These are phyloP conservation scores for Corythaixoides concolor DNA, from an alignment of 2,113 vertebrate species.

Conservation along the genomic window DNA sequence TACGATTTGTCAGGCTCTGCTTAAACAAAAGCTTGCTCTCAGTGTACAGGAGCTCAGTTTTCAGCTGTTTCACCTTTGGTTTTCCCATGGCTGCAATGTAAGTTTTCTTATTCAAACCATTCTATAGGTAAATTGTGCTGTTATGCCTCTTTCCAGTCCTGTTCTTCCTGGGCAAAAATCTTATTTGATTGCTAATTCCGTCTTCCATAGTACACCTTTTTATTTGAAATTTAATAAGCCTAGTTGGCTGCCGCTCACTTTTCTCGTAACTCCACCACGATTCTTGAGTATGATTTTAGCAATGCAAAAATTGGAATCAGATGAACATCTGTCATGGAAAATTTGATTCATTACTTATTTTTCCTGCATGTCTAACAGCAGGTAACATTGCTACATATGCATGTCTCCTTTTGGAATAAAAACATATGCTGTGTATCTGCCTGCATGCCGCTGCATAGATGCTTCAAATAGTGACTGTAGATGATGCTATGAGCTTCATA, in stretches of 20 bases:
- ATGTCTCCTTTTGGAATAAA: neutral
- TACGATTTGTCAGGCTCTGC: slow-evolving; percentile 49
- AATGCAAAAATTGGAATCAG: neutral
- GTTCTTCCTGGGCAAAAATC: slow-evolving; percentile 6
- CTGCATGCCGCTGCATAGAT: neutral
- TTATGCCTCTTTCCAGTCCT: neutral
- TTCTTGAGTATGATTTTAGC: neutral
- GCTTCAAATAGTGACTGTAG: neutral
- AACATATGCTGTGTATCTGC: neutral
- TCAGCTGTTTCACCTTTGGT: slow-evolving; percentile 79
- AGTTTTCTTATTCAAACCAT: slow-evolving; percentile 58
- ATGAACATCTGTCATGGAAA: neutral
- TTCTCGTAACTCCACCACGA: neutral
- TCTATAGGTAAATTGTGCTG: neutral
- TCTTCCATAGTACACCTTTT: neutral
- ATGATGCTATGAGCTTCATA: slow-evolving; percentile 17
- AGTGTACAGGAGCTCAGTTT: slow-evolving; percentile 49
- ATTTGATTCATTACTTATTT: neutral
- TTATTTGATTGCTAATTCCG: neutral
- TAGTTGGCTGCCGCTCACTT: neutral
- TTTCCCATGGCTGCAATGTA: slow-evolving; percentile 65
- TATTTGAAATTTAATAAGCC: slow-evolving; percentile 3
- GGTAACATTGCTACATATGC: neutral
- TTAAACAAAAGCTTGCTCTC: slow-evolving; percentile 51
- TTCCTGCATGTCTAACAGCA: neutral